Percentiles rank a stretch among this genome's conserved stretches.
Conservation (phyloP, 2,797 vertebrate species). For the Syngnathus rostellatus region DNA sequence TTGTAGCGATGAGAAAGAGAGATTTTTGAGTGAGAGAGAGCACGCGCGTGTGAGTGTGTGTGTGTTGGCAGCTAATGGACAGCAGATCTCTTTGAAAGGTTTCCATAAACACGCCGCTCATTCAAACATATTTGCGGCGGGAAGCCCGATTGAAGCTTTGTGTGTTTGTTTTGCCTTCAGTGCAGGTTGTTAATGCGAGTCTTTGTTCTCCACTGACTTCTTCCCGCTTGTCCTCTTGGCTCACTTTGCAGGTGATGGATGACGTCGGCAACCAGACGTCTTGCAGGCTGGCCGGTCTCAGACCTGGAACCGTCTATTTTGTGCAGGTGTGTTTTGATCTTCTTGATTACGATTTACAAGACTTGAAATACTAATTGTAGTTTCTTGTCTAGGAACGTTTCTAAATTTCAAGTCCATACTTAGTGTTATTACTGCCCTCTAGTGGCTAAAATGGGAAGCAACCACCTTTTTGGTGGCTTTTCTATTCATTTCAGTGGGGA, state of each 20-base stretch:
- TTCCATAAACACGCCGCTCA: conserved; percentile 58
- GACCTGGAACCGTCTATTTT: conserved; percentile 93
- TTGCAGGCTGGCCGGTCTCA: conserved; percentile 86
- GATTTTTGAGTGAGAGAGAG: conserved; percentile 8
- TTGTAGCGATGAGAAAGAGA: neutral
- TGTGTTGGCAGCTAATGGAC: conserved; percentile 35
- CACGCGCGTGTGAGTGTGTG: conserved; percentile 19
- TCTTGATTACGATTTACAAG: no score
- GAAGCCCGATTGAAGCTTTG: conserved; percentile 29
- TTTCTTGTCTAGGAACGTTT: no score
- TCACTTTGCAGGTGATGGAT: conserved; percentile 80
- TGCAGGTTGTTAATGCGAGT: conserved; percentile 35
- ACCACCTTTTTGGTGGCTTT: no score
- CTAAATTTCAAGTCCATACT: no score
- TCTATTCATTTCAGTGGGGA: neutral
- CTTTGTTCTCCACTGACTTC: conserved; percentile 33
- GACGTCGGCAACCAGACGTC: conserved; percentile 95
- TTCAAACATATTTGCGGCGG: conserved; percentile 43
- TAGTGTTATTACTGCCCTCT: neutral
- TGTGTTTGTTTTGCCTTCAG: conserved; percentile 43
- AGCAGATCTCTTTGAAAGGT: conserved; percentile 19
- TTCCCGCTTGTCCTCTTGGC: conserved; percentile 25
- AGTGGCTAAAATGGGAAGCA: neutral
- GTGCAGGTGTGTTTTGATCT: conserved; percentile 69
- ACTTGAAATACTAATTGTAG: no score